Evolutionary conservation across 2,888 invertebrate genomes (phyloP), one percentile per base, ranked within the genome.

Genomic region (Oithona nana): DNA sequence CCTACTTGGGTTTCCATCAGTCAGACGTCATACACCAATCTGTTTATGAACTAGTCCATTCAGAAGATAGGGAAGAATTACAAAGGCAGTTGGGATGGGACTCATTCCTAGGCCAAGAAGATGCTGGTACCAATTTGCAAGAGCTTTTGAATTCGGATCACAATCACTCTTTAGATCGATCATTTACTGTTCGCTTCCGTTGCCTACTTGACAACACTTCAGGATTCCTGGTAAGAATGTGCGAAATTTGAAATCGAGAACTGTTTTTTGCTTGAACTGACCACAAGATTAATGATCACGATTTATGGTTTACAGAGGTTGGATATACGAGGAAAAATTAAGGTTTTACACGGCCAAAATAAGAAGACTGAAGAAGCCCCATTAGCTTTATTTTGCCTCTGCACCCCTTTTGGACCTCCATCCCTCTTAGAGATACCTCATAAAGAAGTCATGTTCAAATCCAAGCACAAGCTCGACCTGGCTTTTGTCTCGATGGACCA

Each of bases 1-100:
- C 90, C 75, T 99, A 95, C 78, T 81, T 98, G 72, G 98, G 98
- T 75, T 98, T 99, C 80, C 97, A 98, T 80, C 98, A 98, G 95
- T 98, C 97, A 69, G 98, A 99, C 75, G 95, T 98, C 70, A 93
- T 98, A 64, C 98, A 99, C 75, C 98, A 99, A 74, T 93, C 94
- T 67, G 94, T 97, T 61, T 95, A 94, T 79, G 98, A 98, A 75
- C 78, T 99, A 73, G 95, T 98, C 66, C 97, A 97, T 76, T 95
- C 94, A 1, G 98, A 98, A 76, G 98, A 98, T 73, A 80, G 98
- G 2, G 97, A 98, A 73, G 97, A 97, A 74, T 80, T 97, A 64
- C 94, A 94, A 72, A 77, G 92, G 62, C 95, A 95, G 74, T 76
- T 97, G 69, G 82, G 89, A 74, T 92, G 92, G 92, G 92, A 90